These are phyloP conservation scores for Scytalopus superciliaris DNA, from an alignment of 2,113 vertebrate species.

Conservation along the genomic window DNA sequence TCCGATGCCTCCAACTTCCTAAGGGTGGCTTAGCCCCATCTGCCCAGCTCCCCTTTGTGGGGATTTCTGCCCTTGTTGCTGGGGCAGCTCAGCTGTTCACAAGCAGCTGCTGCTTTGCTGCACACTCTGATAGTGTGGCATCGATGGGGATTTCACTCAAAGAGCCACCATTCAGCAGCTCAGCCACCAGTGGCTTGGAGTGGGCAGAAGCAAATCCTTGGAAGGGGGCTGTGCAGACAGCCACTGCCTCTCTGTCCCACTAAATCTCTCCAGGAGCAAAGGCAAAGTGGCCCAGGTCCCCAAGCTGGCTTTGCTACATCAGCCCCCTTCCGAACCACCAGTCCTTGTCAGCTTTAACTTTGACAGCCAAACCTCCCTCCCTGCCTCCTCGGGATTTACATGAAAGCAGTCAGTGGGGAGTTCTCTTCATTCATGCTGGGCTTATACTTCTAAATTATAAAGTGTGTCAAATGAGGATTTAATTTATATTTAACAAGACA, in stretches of 20 bases:
- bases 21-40: neutral
- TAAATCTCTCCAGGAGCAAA: neutral
- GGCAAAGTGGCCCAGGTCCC: neutral
- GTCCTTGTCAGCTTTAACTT: neutral
- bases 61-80: neutral
- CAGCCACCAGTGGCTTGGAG: neutral
- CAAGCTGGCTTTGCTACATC: neutral
- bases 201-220: rapidly evolving
- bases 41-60: neutral
- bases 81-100: neutral
- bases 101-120: neutral
- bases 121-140: rapidly evolving
- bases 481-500: constrained; percentile 66
- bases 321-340: neutral
- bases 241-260: neutral
- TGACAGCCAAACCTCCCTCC: neutral
- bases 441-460: constrained; percentile 32
- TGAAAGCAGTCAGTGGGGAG: constrained; percentile 16
- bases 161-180: neutral
- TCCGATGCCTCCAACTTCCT: neutral
- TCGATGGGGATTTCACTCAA: neutral
- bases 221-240: neutral
- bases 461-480: constrained; percentile 64
- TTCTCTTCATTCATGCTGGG: constrained; percentile 14
- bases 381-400: neutral